Conservation (phyloP, 2,888 invertebrate genomes). For the Brenthis daphne region DNA sequence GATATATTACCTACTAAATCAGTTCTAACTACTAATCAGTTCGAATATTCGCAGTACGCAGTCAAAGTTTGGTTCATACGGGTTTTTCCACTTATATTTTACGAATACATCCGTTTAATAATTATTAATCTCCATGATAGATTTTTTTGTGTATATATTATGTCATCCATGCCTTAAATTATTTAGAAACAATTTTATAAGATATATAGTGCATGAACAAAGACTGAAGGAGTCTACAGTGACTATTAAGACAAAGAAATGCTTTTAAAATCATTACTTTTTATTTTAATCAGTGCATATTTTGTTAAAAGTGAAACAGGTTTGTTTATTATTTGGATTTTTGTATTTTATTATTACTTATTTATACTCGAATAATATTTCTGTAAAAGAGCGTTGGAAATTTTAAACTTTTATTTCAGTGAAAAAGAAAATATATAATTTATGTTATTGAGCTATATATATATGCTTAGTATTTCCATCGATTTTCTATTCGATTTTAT, state of each 20-base stretch:
- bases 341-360: neutral
- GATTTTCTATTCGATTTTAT: no score
- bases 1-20: no score
- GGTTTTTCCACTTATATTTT: conserved; percentile 8
- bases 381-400: neutral
- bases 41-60: neutral
- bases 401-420: neutral
- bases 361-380: neutral
- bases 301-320: neutral
- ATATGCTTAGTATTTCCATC: no score
- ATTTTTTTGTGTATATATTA: conserved; percentile 10
- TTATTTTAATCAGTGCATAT: neutral
- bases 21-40: neutral
- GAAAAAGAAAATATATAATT: no score
- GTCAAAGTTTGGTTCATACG: conserved; percentile 1
- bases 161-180: neutral
- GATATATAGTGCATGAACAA: conserved; percentile 7
- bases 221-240: neutral
- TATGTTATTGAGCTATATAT: no score
- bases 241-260: neutral
- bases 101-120: conserved; percentile 14
- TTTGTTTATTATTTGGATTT: neutral
- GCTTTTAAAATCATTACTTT: neutral
- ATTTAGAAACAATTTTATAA: neutral
- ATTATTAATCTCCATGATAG: neutral